Evolutionary conservation across 2,113 vertebrate species (phyloP).

Genomic region (Argyrosomus japonicus): DNA sequence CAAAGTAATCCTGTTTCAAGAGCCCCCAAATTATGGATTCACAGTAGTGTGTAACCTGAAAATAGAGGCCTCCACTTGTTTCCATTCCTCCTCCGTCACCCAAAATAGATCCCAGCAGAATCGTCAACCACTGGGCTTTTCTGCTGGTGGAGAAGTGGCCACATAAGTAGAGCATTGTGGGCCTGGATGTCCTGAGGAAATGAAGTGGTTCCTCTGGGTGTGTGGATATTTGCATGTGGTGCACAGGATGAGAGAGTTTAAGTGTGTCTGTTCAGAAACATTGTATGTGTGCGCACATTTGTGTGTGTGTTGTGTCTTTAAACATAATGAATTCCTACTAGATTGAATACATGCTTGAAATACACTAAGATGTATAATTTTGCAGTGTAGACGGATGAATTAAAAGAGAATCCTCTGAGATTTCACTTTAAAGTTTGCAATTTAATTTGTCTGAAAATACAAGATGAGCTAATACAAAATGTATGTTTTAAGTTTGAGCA

Average conservation of each 20-base stretch:
- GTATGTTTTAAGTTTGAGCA: not conserved
- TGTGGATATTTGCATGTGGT: constrained; percentile 68
- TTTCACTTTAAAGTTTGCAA: not conserved
- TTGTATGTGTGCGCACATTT: not conserved
- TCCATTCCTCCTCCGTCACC: constrained; percentile 59
- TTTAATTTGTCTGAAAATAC: not conserved
- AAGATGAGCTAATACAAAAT: not conserved
- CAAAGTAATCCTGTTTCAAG: constrained; percentile 48
- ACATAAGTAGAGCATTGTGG: constrained; percentile 64
- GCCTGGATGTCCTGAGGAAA: constrained; percentile 69
- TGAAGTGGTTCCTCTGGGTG: constrained; percentile 64
- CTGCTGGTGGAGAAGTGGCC: constrained; percentile 45
- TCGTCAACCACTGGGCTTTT: constrained; percentile 41
- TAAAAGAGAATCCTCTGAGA: not conserved
- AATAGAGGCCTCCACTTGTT: constrained; percentile 61
- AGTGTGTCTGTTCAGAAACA: constrained; percentile 31
- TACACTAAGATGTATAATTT: not conserved
- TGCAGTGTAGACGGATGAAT: not conserved
- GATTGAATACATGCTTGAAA: not conserved
- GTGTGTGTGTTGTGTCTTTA: constrained; percentile 7
- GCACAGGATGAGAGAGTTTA: constrained; percentile 23
- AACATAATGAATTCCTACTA: not conserved
- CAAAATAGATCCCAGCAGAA: constrained; percentile 67
- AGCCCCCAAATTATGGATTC: constrained; percentile 62
- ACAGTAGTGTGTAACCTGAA: constrained; percentile 57